Evolutionary conservation across 2,113 vertebrate genomes (phyloP).

Genomic region (Melanotaenia duboulayi): DNA sequence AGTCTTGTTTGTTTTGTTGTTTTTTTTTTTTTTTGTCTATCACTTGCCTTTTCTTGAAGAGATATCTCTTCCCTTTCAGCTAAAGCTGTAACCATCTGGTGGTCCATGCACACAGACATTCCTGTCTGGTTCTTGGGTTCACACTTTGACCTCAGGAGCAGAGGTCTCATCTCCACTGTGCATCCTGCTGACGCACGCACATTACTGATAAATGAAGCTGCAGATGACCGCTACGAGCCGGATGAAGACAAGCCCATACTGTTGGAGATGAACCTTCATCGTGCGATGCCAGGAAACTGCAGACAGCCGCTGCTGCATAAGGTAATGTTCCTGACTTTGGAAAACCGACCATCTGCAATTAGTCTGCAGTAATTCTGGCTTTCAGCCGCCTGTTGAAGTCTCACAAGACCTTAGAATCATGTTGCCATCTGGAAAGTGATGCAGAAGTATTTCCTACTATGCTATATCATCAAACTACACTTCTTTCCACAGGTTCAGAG

Average conservation of each 20-base stretch:
- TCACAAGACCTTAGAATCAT: not conserved
- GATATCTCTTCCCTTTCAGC: not conserved
- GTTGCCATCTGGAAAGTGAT: not conserved
- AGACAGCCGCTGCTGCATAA: slow-evolving; percentile 2
- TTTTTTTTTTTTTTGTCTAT: not conserved
- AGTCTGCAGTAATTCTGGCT: slow-evolving; percentile 2
- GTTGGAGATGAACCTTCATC: not conserved
- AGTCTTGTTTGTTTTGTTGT: no score
- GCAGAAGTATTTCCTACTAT: not conserved
- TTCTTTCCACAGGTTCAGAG: not conserved
- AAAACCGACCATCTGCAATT: slow-evolving; percentile 12
- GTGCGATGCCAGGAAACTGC: slow-evolving; percentile 4
- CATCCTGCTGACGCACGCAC: slow-evolving; percentile 38
- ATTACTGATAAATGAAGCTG: slow-evolving; percentile 44
- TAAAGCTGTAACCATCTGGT: not conserved
- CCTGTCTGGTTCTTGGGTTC: slow-evolving; percentile 30
- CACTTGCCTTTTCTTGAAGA: no score
- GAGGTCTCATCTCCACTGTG: slow-evolving; percentile 34
- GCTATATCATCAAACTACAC: not conserved
- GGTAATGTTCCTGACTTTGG: not conserved
- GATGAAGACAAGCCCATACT: slow-evolving; percentile 37
- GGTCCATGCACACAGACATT: slow-evolving; percentile 13
- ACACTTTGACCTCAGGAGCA: slow-evolving; percentile 40
- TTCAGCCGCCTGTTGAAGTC: not conserved
- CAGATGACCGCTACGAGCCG: slow-evolving; percentile 13